Evolutionary conservation across 1,140 invertebrate species (phyloP), one percentile per base, ranked within the genome.

Genomic region (Scaptomyza graminum): DNA sequence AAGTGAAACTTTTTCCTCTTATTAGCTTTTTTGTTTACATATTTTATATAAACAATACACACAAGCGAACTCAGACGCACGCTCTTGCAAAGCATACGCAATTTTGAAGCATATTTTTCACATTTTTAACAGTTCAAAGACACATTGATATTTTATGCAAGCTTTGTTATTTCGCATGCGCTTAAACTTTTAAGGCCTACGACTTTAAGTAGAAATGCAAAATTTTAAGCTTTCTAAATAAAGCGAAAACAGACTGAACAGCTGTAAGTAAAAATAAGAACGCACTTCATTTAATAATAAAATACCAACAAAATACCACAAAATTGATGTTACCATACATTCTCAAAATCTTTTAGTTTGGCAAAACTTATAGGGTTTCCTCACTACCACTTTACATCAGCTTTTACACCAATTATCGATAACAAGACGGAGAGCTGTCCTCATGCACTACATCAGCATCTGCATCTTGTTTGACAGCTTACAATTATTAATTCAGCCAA

Each of bases 191-290:
- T 34, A 8, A 34, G 7, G 31, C 8, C 7, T 2, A 34, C 31
- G 8, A 34, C 28, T 9, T 34, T 37, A 66, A 11, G 66, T 51
- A 46, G 39, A 59, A 52, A 4, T 39, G 22, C 16, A 22, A 39
- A 34, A 57, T 54, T 18, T 12, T 46, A 41, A 66, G 47, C 68
- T 59, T 66, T 46, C 47, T 34, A 50, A 60, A 50, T 61, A 34
- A 49, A 54, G 55, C 55, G 39, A 68, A 68, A 74, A 61, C 70
- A 44, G 57, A 73, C 62, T 68, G 44, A 73, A 68, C 70, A 74
- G 64, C 70, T 74, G 70, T 49, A 28, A 12, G 4, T 16, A 16
- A 16, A 18, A 64, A 37, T 51, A 50, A 13, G 46, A 25, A 47
- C 54, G 54, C 13, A 43, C 12, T 18, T 9, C 22, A 11, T 0